Conservation (phyloP, 2,113 vertebrate species). For the Hippocampus comes region DNA sequence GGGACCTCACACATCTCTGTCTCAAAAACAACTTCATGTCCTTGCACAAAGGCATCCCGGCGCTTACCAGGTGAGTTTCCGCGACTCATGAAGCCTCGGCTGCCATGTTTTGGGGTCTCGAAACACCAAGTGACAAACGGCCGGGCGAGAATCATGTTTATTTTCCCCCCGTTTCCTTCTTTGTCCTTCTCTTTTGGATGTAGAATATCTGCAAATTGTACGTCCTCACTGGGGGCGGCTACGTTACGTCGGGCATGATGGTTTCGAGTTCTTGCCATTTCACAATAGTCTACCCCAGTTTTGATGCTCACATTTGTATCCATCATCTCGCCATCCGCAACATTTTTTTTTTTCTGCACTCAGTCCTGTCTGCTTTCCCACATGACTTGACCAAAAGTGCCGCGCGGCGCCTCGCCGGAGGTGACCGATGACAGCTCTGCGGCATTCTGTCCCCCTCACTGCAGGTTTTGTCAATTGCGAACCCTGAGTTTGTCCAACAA, state of each 20-base stretch:
- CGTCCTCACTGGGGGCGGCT: too few species aligned
- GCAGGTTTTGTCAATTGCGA: constrained; percentile 90
- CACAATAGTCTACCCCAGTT: too few species aligned
- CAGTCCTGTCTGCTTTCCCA: too few species aligned
- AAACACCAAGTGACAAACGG: constrained; percentile 15
- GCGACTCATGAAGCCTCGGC: too few species aligned
- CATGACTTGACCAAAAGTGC: not conserved
- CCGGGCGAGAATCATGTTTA: not conserved
- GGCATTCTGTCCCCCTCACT: constrained; percentile 1
- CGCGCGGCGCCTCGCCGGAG: not conserved
- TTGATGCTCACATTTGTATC: constrained; percentile 1
- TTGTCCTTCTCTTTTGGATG: not conserved
- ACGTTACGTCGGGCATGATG: too few species aligned
- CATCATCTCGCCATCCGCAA: not conserved
- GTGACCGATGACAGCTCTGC: not conserved
- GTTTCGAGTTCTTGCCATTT: too few species aligned
- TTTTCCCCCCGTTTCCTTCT: too few species aligned
- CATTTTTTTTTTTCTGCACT: too few species aligned
- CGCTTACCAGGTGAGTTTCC: constrained; percentile 59
- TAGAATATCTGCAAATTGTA: not conserved
- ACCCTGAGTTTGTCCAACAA: constrained; percentile 97
- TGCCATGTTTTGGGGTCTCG: not conserved
- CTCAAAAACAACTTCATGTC: constrained; percentile 94
- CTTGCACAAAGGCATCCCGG: constrained; percentile 55
- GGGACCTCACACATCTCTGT: constrained; percentile 97